Evolutionary conservation across 2,888 invertebrate species (phyloP).

Genomic region (Latrodectus elegans): DNA sequence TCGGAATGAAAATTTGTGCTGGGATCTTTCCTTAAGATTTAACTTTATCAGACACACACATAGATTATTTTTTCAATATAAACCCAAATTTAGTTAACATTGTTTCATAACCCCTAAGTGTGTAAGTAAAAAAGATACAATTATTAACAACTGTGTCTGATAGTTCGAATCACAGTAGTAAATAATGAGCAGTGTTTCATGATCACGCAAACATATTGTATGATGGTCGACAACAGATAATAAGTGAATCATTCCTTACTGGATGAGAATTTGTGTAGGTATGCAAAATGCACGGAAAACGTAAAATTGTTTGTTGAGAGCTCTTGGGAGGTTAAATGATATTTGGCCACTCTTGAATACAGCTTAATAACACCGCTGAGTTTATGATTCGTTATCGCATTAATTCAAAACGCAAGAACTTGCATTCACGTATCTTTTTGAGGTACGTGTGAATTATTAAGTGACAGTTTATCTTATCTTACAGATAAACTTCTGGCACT

Average conservation of each 20-base stretch:
- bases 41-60: no score
- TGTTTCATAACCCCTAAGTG: no score
- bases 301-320: constrained; percentile 10
- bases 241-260: constrained; percentile 44
- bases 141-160: not conserved
- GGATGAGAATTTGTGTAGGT: not conserved
- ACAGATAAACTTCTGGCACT: not conserved
- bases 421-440: not conserved
- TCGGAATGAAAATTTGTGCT: no score
- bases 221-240: constrained; percentile 20
- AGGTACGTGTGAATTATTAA: no score
- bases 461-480: not conserved
- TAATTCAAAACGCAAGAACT: constrained; percentile 7
- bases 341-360: constrained; percentile 21
- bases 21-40: no score
- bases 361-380: constrained; percentile 13
- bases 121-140: no score
- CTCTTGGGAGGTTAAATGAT: constrained; percentile 32
- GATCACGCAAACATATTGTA: constrained; percentile 10
- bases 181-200: constrained; percentile 1
- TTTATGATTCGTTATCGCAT: constrained; percentile 12
- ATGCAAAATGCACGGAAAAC: constrained; percentile 34
- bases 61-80: no score
- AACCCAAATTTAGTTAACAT: no score
- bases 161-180: constrained; percentile 28